These are phyloP conservation scores for Caranx ignobilis DNA, from an alignment of 2,113 vertebrate species.

Conservation along the genomic window DNA sequence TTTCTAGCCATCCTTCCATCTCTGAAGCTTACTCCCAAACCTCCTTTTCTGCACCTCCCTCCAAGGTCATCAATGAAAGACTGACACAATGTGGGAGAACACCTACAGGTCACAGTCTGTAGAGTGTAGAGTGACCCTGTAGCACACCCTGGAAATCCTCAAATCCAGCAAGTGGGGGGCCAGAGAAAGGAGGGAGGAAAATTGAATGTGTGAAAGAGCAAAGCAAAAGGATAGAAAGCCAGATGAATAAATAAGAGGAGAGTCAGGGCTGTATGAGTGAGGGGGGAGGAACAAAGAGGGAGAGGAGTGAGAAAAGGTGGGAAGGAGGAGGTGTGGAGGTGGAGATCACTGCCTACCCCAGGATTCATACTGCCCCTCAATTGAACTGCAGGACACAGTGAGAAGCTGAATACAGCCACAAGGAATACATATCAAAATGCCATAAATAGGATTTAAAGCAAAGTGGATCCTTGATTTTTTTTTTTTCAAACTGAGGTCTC, in stretches of 20 bases:
- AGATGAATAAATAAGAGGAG: slow-evolving; percentile 39
- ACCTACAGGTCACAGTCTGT: background rate
- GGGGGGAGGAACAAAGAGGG: background rate
- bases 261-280: slow-evolving; percentile 8
- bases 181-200: background rate
- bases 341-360: slow-evolving; percentile 17
- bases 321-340: slow-evolving; percentile 13
- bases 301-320: slow-evolving; percentile 10
- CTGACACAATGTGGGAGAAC: slow-evolving; percentile 32
- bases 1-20: slow-evolving; percentile 28
- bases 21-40: slow-evolving; percentile 5
- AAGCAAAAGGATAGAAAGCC: slow-evolving; percentile 5
- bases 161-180: slow-evolving; percentile 25
- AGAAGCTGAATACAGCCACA: slow-evolving; percentile 29
- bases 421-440: slow-evolving; percentile 51
- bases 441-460: slow-evolving; percentile 70
- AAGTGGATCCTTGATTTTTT: slow-evolving; percentile 69
- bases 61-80: slow-evolving; percentile 70
- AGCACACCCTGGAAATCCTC: slow-evolving; percentile 39
- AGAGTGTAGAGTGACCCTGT: slow-evolving; percentile 4
- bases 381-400: slow-evolving; percentile 6
- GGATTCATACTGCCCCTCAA: slow-evolving; percentile 18
- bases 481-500: slow-evolving; percentile 48
- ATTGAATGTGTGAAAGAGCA: background rate
- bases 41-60: slow-evolving; percentile 25